Conservation (phyloP, 2,797 vertebrate genomes). For the Hipposideros larvatus region DNA sequence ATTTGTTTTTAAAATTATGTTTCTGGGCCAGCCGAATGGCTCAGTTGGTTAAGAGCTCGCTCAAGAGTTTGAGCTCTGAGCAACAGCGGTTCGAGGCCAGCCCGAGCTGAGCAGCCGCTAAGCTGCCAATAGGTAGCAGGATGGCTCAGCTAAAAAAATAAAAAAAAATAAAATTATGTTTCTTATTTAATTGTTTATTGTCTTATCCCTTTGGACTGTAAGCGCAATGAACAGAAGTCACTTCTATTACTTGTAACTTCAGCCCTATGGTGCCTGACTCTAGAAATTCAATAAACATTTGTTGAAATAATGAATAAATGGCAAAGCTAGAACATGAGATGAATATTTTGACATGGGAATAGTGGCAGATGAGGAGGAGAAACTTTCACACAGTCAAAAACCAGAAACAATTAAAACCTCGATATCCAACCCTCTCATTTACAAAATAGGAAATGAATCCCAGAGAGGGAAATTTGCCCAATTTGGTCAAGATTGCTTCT, state of each 20-base stretch:
- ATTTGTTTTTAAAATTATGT: background rate
- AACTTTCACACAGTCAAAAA: background rate
- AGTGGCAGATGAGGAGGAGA: background rate
- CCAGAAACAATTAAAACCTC: background rate
- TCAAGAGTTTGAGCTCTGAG: too few species aligned
- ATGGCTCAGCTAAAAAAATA: too few species aligned
- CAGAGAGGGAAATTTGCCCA: conserved; percentile 4
- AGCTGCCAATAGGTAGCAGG: too few species aligned
- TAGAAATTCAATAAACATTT: background rate
- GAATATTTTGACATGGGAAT: background rate
- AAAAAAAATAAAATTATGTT: background rate
- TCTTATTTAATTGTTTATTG: background rate
- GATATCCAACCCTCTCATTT: background rate
- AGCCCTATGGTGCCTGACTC: background rate
- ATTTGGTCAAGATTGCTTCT: background rate
- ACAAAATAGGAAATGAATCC: conserved; percentile 19
- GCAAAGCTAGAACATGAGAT: background rate
- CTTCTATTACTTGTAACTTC: background rate
- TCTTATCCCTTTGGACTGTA: background rate
- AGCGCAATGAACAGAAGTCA: background rate
- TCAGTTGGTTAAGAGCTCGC: too few species aligned
- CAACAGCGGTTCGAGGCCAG: too few species aligned
- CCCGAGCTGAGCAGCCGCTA: too few species aligned
- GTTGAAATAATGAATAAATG: conserved; percentile 35
- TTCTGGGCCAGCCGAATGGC: too few species aligned